These are phyloP conservation scores for Drosophila kanekoi DNA, from an alignment of 2,888 invertebrate genomes.

Conservation along the genomic window DNA sequence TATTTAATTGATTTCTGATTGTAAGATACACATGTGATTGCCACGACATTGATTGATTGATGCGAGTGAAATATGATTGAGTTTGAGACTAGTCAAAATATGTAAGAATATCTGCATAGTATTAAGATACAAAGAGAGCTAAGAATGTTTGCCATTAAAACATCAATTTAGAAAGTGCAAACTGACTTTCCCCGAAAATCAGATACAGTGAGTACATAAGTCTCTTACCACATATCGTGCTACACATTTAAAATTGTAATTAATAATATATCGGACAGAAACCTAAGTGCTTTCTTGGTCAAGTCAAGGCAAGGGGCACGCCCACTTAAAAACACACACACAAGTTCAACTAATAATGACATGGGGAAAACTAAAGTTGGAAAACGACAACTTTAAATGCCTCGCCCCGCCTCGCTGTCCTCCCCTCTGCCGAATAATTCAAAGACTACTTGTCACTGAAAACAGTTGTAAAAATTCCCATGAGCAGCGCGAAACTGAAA, in stretches of 20 bases:
- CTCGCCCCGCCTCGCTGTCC: not conserved
- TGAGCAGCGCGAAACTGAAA: constrained; percentile 44
- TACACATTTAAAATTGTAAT: constrained; percentile 31
- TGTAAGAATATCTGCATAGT: not conserved
- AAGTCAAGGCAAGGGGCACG: constrained; percentile 33
- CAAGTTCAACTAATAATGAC: constrained; percentile 37
- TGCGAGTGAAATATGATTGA: constrained; percentile 6
- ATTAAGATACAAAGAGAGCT: too few relatives aligned
- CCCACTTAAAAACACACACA: constrained; percentile 49
- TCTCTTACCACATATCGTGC: not conserved
- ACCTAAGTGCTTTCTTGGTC: constrained; percentile 22
- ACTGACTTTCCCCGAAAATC: too few relatives aligned
- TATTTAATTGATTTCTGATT: constrained; percentile 63
- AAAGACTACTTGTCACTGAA: constrained; percentile 68
- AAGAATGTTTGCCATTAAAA: too few relatives aligned
- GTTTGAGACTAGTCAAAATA: not conserved
- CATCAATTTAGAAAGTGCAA: too few relatives aligned
- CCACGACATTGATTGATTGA: constrained; percentile 52
- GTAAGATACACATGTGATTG: constrained; percentile 29
- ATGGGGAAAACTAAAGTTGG: constrained; percentile 37
- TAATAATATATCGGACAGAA: constrained; percentile 23
- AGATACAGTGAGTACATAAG: not conserved
- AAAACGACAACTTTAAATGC: constrained; percentile 25
- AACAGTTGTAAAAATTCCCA: constrained; percentile 75
- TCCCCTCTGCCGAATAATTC: constrained; percentile 1